Base-by-base conservation (phyloP, 1,140 invertebrate genomes). In the Bombus vancouverensis region DNA sequence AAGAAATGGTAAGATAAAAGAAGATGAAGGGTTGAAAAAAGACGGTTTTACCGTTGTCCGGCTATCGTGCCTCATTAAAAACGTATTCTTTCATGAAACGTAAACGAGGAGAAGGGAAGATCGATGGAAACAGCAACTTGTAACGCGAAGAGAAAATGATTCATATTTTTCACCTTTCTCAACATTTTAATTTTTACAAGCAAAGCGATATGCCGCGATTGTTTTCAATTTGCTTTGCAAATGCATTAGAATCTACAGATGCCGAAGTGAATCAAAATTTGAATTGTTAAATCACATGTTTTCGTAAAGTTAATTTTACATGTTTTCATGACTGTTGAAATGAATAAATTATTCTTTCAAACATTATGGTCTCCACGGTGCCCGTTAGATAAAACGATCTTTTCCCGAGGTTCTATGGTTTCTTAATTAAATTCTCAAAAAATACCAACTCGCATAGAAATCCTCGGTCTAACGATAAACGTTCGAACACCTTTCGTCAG, bases 1-100 rank as follows among this genome's bases (percentile, higher is more conserved):
- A 79, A 83, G 34, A 47, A 57, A 57, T 39, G 32, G 15, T 9
- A 13, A 2, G 32, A 25, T 25, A 25, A 37, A 34, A 32, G 9
- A 28, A 1, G 72, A 3, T 5, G 25, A 6, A 32, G 34, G 12
- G 2, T 32, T 66, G 47, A 6, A 12, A 18, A n/a, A 47, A 53
- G 47, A 22, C 18, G 47, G 15, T 47, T 47, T 18, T 47, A 47
- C 15, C 75, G 82, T 78, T 71, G 75, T 53, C 81, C 62, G 39
- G 73, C 28, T 42, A 74, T 79, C 83, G 76, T 28, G 76, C 83
- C 76, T 84, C 83, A 79, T 84, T 84, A 84, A 72, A 84, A 84
- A 71, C 76, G 83, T 84, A 84, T 84, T 84, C 76, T 84, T 34
- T 68, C 83, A 37, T 42, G 71, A 84, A 74, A 73, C 62, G 66